These are phyloP conservation scores for Centropus bengalensis DNA, from an alignment of 2,113 vertebrate species.

Conservation along the genomic window DNA sequence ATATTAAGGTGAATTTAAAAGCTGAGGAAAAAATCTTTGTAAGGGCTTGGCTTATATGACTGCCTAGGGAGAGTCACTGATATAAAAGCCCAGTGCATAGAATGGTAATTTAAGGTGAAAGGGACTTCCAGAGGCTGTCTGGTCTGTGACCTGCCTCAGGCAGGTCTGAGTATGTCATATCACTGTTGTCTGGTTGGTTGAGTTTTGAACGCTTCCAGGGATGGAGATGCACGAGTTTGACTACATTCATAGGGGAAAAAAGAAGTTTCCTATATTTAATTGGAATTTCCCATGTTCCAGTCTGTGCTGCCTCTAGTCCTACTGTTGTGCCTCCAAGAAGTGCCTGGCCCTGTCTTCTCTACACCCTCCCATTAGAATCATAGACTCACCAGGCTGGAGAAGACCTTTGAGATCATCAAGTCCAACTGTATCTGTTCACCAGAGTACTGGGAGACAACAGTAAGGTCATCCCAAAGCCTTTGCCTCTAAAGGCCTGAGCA, in stretches of 20 bases:
- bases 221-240: neutral
- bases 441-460: no score
- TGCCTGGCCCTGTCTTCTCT: neutral
- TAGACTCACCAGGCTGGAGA: no score
- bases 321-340: fast-evolving
- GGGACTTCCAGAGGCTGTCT: neutral
- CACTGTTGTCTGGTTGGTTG: neutral
- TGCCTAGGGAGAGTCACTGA: neutral
- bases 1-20: neutral
- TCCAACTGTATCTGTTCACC: no score
- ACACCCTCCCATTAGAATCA: neutral
- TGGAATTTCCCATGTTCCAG: neutral
- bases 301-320: neutral
- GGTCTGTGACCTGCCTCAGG: neutral
- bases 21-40: neutral
- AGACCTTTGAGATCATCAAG: no score
- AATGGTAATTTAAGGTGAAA: neutral
- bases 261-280: neutral
- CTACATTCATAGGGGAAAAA: neutral
- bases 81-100: neutral
- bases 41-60: neutral
- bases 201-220: neutral
- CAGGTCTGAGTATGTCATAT: neutral
- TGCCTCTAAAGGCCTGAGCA: neutral
- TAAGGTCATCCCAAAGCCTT: no score